Evolutionary conservation across 1,140 invertebrate species (phyloP), one percentile per base, ranked within the genome.

Genomic region (Leptoteleia sp.): DNA sequence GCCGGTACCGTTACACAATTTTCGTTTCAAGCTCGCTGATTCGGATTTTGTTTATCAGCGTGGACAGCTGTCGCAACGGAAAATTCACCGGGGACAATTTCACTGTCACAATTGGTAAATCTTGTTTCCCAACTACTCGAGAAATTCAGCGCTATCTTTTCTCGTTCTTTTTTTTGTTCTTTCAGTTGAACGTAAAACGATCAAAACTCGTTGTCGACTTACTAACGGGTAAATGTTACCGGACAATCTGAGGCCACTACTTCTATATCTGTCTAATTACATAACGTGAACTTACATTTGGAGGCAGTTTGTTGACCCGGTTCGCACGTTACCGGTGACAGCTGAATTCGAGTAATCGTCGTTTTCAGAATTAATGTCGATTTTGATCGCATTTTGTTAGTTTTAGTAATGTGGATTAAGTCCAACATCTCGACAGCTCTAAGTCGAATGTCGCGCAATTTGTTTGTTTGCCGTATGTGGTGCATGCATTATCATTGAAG

Each of bases 231-330:
- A 29, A 59, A 59, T 45, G 38, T 43, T 11, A 33, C 27, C 9
- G 40, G 40, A 19, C 55, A 33, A 27, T 38, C 9, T 50, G 12
- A 52, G n/a, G 7, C 31, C 2, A 27, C 33, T 25, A 33, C 16
- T 57, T 16, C 22, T 57, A 13, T 43, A 31, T 15, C 38, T 57
- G n/a, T 33, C 11, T 9, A 57, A 57, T 57, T 57, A 31, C 37
- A 19, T 42, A 57, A 57, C 19, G 6, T 15, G 4, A 33, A 15
- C 15, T 38, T 38, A 16, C 45, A 16, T 13, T 31, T 31, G 12
- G 15, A 31, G 3, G 6, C 9, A 16, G 9, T 31, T 50, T 19
- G 22, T 19, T 11, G 40, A 43, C 16, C 22, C 7, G n/a, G 4
- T 11, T 19, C 4, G 4, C 11, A 8, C 8, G 3, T 16, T 33